Evolutionary conservation across 2,797 vertebrate species (phyloP), one percentile per base, ranked within the genome.

Genomic region (Kryptopterus vitreolus): DNA sequence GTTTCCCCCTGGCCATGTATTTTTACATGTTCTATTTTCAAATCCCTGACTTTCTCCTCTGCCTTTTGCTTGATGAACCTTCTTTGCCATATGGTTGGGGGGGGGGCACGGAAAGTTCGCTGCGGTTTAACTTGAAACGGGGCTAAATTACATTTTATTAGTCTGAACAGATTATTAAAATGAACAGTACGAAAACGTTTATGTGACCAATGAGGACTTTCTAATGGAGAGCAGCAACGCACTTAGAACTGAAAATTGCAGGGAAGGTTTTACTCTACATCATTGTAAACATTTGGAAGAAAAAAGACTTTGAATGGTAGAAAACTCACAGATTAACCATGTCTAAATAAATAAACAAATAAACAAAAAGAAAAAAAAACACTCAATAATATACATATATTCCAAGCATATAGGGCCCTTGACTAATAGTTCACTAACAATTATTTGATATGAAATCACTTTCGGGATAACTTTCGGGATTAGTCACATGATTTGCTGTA

Each of bases 11-110:
- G 80, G 84, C 83, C 85, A 85, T 88, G 87, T 92, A 92, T 93
- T 92, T 93, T 89, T 92, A 88, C 86, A 89, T 83, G 77, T 84
- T 90, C 89, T 91, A 92, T 91, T 93, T 92, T 89, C 85, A 91
- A 91, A 90, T 86, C 82, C 86, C 77, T 69, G 78, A 81, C 75
- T 84, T 76, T 85, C 81, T 82, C 66, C 70, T 85, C 87, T 90
- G 31, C 52, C 71, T 65, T 78, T 59, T 77, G 29, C 66, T 81
- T 76, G 46, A 74, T 86, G 82, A 87, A 87, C 85, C 86, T 89
- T 91, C 87, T 92, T 90, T 90, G 88, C 88, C 87, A 83, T 89
- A 79, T 85, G 85, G 85, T 90, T 88, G 84, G 84, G 90, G 85
- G 89, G 76, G 85, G 86, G 79, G 84, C 87, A 85, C 84, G 90